phyloP scores from a whole-genome alignment of 2,113 vertebrate genomes.

The Toxotes jaculatrix region DNA sequence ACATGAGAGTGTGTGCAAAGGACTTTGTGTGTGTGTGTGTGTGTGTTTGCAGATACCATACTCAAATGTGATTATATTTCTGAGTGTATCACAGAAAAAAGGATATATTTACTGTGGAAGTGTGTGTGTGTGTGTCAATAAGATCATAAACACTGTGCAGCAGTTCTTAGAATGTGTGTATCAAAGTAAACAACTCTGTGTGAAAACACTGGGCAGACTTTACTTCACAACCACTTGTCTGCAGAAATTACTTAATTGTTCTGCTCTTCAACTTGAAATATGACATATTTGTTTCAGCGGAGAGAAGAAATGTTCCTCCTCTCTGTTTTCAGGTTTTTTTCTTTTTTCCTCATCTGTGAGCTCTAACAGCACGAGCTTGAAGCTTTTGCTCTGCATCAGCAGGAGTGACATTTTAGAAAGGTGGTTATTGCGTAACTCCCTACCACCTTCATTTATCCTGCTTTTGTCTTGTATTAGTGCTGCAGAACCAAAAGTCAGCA shows the following conservation, averaged over 20 bases:
- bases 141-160: conserved; percentile 18
- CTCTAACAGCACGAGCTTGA: not conserved
- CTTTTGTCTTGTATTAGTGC: too few relatives aligned
- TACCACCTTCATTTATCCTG: not conserved
- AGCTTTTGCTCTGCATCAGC: not conserved
- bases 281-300: conserved; percentile 8
- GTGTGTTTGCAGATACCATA: not conserved
- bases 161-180: not conserved
- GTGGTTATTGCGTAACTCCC: not conserved
- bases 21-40: not conserved
- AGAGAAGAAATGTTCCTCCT: not conserved
- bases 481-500: too few relatives aligned
- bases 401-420: not conserved
- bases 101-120: not conserved
- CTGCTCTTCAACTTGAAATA: conserved; percentile 8
- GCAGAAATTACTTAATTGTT: conserved; percentile 53
- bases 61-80: not conserved
- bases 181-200: conserved; percentile 34
- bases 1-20: not conserved
- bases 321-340: not conserved
- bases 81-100: not conserved
- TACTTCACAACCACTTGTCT: conserved; percentile 36
- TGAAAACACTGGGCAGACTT: conserved; percentile 31
- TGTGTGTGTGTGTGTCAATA: conserved; percentile 12
- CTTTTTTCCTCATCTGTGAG: not conserved